Percentiles rank a stretch among this genome's conserved stretches.
phyloP scores from a whole-genome alignment of 2,113 vertebrate species.

The Chamaetylas fuelleborni region DNA sequence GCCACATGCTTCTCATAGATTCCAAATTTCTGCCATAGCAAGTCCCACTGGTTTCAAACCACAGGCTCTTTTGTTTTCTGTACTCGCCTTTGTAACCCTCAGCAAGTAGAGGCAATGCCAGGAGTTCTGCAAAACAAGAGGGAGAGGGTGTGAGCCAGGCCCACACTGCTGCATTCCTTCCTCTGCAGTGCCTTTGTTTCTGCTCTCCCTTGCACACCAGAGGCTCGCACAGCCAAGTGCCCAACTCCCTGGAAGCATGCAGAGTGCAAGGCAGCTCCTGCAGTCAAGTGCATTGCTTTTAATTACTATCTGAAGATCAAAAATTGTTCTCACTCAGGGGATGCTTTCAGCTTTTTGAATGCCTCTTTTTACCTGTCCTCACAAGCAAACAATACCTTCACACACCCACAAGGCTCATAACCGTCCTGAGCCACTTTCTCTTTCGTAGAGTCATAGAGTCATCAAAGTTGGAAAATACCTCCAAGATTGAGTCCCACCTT shows the following conservation, averaged over 20 bases:
- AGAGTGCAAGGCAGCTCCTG: neutral
- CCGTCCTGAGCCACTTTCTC: neutral
- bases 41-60: conserved; percentile 68
- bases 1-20: conserved; percentile 80
- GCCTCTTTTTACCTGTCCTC: neutral
- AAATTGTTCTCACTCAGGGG: neutral
- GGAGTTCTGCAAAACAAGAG: conserved; percentile 62
- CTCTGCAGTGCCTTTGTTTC: neutral
- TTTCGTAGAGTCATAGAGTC: neutral
- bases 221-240: neutral
- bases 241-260: neutral
- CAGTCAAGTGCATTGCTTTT: neutral
- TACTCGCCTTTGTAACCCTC: conserved; percentile 35
- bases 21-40: conserved; percentile 78
- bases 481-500: neutral
- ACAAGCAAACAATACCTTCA: neutral
- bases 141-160: conserved; percentile 31
- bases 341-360: neutral
- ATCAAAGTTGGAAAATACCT: neutral
- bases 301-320: neutral
- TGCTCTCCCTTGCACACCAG: neutral
- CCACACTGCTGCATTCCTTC: conserved; percentile 74
- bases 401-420: neutral
- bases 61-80: conserved; percentile 73
- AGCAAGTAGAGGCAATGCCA: conserved; percentile 33